These are phyloP conservation scores for Cuculus canorus DNA, from an alignment of 2,797 vertebrate genomes.

Conservation along the genomic window DNA sequence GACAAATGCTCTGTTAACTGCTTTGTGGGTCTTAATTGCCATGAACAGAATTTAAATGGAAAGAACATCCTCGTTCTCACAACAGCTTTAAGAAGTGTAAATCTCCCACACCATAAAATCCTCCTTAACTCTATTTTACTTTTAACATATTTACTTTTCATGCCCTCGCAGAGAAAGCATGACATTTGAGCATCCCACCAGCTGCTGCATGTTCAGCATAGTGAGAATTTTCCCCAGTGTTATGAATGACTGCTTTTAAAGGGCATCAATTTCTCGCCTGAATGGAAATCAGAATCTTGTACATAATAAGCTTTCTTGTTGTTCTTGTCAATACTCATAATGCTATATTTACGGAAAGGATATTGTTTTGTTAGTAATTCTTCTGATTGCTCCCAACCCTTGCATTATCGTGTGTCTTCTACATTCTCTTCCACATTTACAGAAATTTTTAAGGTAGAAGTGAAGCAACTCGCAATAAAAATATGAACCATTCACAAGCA, in stretches of 20 bases:
- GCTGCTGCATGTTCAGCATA: not conserved
- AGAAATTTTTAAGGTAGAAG: not conserved
- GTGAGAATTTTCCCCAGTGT: not conserved
- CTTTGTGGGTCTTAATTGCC: not conserved
- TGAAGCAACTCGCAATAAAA: not conserved
- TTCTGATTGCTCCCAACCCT: not conserved
- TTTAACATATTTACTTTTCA: not conserved
- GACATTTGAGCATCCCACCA: conserved; percentile 11
- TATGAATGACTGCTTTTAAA: not conserved
- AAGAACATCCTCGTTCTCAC: not conserved
- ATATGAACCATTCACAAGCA: not conserved
- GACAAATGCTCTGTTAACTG: not conserved
- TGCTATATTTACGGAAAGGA: not conserved
- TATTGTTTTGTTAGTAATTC: not conserved
- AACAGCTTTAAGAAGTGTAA: not conserved
- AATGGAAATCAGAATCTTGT: not conserved
- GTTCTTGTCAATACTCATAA: not conserved
- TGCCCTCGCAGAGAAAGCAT: not conserved
- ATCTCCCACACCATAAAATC: not conserved
- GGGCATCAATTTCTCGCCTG: not conserved
- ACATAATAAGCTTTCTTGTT: not conserved
- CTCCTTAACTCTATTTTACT: not conserved
- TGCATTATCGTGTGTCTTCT: not conserved
- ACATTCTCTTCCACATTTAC: not conserved
- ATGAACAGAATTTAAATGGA: not conserved